A percentile compares a stretch with the other conserved stretches of the same genome.
Conservation (phyloP, 2,113 vertebrate species). For the Tachysurus vachellii region DNA sequence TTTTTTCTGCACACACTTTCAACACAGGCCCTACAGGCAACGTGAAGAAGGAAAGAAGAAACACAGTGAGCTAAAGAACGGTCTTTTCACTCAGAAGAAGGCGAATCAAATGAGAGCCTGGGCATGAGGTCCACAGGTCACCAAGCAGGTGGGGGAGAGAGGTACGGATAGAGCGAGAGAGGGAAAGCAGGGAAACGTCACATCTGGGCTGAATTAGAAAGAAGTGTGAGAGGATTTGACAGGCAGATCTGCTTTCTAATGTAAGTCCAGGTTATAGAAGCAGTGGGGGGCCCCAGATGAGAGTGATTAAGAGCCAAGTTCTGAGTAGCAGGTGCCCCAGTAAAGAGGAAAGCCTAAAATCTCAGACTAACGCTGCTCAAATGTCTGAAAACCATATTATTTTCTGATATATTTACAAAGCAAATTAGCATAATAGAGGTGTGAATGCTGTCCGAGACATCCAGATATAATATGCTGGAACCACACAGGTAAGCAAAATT, state of each 20-base stretch:
- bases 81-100: conserved; percentile 68
- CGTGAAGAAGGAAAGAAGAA: conserved; percentile 38
- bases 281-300: conserved; percentile 73
- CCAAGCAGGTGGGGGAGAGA: conserved; percentile 74
- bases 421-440: conserved; percentile 34
- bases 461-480: conserved; percentile 17
- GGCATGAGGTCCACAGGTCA: conserved; percentile 67
- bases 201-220: conserved; percentile 77
- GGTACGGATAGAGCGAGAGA: conserved; percentile 40
- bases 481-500: conserved; percentile 24
- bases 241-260: conserved; percentile 72
- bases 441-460: conserved; percentile 1
- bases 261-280: conserved; percentile 75
- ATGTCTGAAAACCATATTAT: conserved; percentile 40
- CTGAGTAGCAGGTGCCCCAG: conserved; percentile 77
- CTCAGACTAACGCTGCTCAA: conserved; percentile 12
- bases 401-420: conserved; percentile 39
- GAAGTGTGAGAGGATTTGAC: conserved; percentile 73
- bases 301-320: conserved; percentile 72
- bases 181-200: conserved; percentile 63
- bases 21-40: conserved; percentile 65
- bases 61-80: conserved; percentile 62
- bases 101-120: conserved; percentile 71
- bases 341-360: conserved; percentile 42
- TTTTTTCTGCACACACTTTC: conserved; percentile 57